phyloP scores from a whole-genome alignment of 2,113 vertebrate genomes.

The Chroicocephalus ridibundus region DNA sequence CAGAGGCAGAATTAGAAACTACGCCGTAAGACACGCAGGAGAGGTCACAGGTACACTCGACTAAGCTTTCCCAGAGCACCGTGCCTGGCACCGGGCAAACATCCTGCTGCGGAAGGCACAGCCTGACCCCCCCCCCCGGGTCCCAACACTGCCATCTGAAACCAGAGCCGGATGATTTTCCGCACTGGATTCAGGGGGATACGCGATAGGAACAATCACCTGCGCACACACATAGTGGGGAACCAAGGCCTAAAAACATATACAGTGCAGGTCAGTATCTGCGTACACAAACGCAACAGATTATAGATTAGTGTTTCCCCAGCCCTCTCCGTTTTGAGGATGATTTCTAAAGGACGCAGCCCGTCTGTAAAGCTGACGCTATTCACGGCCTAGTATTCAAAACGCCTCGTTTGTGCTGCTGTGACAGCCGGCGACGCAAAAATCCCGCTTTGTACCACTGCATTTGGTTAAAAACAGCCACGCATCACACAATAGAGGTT shows the following conservation, averaged over 20 bases:
- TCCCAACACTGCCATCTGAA: background rate
- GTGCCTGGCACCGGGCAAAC: background rate
- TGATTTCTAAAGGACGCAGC: background rate
- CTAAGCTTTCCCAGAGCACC: background rate
- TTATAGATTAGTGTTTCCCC: background rate
- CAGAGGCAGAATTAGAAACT: background rate
- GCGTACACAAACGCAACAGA: background rate
- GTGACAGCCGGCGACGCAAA: background rate
- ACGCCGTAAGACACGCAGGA: fast-evolving
- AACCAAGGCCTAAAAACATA: background rate
- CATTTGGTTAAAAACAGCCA: background rate
- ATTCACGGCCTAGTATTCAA: background rate
- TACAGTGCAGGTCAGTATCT: background rate
- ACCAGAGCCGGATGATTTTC: background rate
- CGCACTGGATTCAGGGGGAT: background rate
- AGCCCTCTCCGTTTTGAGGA: background rate
- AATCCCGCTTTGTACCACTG: background rate
- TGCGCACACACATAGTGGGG: background rate
- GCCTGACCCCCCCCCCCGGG: background rate
- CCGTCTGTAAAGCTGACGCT: background rate
- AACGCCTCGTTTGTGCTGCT: background rate
- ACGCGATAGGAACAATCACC: background rate
- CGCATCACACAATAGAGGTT: background rate
- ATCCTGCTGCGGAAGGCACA: constrained; percentile 10
- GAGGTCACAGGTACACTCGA: background rate